Percentiles rank a stretch among this genome's conserved stretches.
phyloP scores from a whole-genome alignment of 2,797 vertebrate species.

The Falco peregrinus region DNA sequence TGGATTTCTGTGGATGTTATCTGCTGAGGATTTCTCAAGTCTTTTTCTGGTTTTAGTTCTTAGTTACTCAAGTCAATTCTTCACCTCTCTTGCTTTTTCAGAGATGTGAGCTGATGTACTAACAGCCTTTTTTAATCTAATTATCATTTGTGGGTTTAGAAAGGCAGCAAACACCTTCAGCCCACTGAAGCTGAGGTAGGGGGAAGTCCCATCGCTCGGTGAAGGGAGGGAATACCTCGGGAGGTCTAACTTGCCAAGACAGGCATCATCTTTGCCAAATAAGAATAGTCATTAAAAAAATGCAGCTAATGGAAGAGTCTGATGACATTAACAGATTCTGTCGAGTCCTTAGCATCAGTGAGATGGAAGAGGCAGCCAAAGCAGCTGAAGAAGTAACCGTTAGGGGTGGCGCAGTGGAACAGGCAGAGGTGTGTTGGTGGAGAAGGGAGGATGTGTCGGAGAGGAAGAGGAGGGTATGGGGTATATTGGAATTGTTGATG shows the following conservation, averaged over 20 bases:
- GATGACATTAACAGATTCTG: not conserved
- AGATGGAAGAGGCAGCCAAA: not conserved
- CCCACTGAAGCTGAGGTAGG: not conserved
- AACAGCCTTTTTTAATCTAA: not conserved
- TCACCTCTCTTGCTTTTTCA: not conserved
- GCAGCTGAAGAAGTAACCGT: not conserved
- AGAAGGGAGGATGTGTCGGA: not conserved
- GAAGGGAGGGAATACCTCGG: rapidly evolving
- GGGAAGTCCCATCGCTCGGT: not conserved
- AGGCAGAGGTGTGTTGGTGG: not conserved
- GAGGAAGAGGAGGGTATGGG: not conserved
- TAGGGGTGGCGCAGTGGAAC: not conserved
- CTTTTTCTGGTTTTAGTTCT: not conserved
- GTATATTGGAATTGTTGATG: not conserved
- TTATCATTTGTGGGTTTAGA: not conserved
- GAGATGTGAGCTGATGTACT: not conserved
- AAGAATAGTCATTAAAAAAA: not conserved
- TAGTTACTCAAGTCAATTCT: not conserved
- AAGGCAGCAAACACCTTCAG: not conserved
- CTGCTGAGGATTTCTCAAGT: not conserved
- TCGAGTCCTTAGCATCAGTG: not conserved
- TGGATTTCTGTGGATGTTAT: not conserved
- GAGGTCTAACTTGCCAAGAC: not conserved
- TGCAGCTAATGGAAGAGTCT: not conserved
- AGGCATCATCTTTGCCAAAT: rapidly evolving